phyloP scores from a whole-genome alignment of 35 echinoderm and acorn worm species.

The Amphiura filiformis region DNA sequence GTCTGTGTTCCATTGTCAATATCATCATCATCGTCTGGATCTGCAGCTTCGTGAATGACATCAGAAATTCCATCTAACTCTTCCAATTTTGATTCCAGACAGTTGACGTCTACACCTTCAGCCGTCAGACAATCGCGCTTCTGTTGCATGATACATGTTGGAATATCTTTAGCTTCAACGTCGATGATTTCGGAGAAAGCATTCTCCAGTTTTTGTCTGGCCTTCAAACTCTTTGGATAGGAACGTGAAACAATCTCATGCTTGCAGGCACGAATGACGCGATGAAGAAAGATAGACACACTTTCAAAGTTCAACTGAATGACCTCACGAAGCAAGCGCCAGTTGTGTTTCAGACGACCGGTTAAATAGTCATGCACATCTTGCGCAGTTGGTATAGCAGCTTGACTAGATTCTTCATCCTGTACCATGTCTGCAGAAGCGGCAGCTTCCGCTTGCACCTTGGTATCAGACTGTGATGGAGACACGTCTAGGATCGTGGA shows the following conservation, averaged over 20 bases:
- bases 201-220: neutral
- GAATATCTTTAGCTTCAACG: neutral
- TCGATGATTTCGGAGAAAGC: neutral
- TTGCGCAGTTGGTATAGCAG: neutral
- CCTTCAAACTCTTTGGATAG: neutral
- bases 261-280: neutral
- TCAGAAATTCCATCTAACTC: neutral
- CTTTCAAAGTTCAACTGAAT: neutral
- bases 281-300: neutral
- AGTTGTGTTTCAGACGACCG: neutral
- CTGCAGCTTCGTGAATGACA: neutral
- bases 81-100: neutral
- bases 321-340: neutral
- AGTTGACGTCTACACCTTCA: neutral
- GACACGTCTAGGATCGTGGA: neutral
- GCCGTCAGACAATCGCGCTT: neutral
- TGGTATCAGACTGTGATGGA: neutral
- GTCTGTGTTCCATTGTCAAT: neutral
- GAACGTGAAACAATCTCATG: neutral
- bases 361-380: neutral
- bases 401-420: neutral
- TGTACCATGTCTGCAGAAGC: neutral
- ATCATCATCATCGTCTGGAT: neutral
- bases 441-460: neutral
- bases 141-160: constrained; percentile 6